Evolutionary conservation across 2,797 vertebrate genomes (phyloP), one percentile per base, ranked within the genome.

Genomic region (Cheracebus regulus): DNA sequence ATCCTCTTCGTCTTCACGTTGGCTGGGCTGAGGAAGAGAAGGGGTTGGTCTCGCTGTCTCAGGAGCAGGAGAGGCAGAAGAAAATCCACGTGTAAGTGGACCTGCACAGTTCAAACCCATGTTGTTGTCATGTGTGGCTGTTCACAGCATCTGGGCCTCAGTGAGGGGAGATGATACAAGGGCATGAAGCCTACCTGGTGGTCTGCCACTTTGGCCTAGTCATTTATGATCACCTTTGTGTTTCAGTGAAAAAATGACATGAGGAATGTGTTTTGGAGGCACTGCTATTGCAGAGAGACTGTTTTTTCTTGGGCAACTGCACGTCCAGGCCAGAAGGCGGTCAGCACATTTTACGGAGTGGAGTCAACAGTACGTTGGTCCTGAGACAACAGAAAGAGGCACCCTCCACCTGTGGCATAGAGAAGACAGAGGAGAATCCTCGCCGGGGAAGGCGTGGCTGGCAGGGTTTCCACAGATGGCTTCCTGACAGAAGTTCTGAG

Each of bases 151-250:
- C 4, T 11, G 28, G 70, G 52, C 28, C 82, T 75, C n/a, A 2
- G 8, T 5, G 48, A 88, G 22, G 24, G 1, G 1, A 76, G 33
- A 7, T 0, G 4, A 17, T 0, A 19, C 14, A 19, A 44, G 39
- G 58, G 41, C 12, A 5, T 28, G 67, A 41, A 20, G 9, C n/a
- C 67, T 28, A 64, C 36, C 41, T 73, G 44, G 81, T 15, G n/a
- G 52, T 4, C 41, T 46, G 19, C 58, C 24, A 9, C 57, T 58
- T 46, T 30, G 93, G 22, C 28, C 15, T 33, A 55, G 57, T 73
- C 4, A 67, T 33, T 73, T 61, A 39, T 4, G 41, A 33, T 14
- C 1, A 50, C 12, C 12, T 75, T 46, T 19, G 26, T 41, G 46
- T 81, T 46, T 76, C 1, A 1, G 26, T 11, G 7, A 3, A 4